Evolutionary conservation across 2,797 vertebrate genomes (phyloP).

Genomic region (Champsocephalus esox): DNA sequence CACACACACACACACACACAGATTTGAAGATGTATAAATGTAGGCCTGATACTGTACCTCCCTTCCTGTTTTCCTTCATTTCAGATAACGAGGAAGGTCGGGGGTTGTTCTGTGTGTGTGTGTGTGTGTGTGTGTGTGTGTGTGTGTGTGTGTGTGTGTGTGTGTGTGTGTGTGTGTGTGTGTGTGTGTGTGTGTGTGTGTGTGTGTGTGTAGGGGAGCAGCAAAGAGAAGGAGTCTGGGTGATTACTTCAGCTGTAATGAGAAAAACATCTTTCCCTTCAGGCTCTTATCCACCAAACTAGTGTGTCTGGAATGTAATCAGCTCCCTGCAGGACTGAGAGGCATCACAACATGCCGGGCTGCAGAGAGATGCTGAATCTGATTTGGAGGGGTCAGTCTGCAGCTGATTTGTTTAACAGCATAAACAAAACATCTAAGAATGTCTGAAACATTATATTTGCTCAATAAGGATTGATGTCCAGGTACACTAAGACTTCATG

Average conservation of each 20-base stretch:
- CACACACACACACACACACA: conserved; percentile 1
- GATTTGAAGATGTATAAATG: conserved; percentile 21
- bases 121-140: no score
- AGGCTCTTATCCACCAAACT: conserved; percentile 42
- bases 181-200: no score
- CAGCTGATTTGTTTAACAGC: conserved; percentile 9
- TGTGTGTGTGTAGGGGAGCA: no score
- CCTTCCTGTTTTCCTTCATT: conserved; percentile 41
- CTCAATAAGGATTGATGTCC: neutral
- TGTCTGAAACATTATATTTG: conserved; percentile 17
- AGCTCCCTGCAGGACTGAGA: conserved; percentile 16
- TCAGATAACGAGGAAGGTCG: neutral
- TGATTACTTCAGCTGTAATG: conserved; percentile 43
- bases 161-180: no score
- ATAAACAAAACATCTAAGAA: conserved; percentile 18
- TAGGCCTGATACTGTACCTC: conserved; percentile 22
- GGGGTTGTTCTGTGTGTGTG: no score
- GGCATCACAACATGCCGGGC: neutral
- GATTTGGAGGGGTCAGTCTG: neutral
- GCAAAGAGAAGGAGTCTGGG: conserved; percentile 30
- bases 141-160: no score
- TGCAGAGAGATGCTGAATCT: conserved; percentile 5
- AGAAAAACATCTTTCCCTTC: conserved; percentile 37
- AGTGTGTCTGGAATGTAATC: conserved; percentile 34
- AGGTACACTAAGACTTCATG: no score